Percentiles rank a stretch among this genome's conserved stretches.
These are phyloP conservation scores for Pogonognathellus flavescens DNA, from an alignment of 1,140 invertebrate species.

Conservation along the genomic window DNA sequence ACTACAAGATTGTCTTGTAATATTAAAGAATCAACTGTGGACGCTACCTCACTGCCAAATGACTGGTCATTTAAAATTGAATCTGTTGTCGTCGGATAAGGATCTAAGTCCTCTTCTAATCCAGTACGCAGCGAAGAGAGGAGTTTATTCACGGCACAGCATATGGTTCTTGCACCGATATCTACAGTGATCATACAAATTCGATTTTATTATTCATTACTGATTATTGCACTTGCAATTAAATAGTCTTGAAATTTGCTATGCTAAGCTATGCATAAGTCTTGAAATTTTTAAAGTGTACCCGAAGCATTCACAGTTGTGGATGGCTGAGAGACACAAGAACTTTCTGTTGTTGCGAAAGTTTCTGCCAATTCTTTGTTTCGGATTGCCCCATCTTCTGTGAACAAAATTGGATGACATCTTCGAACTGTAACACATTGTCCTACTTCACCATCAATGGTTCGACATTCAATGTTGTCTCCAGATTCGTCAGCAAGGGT, in stretches of 20 bases:
- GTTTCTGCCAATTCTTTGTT: constrained; percentile 54
- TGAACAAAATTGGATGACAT: constrained; percentile 59
- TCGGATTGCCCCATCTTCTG: constrained; percentile 52
- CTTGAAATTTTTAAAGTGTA: no score
- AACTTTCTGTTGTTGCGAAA: constrained; percentile 13
- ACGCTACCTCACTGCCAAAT: background rate
- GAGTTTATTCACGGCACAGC: constrained; percentile 55
- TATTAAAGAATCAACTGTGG: background rate
- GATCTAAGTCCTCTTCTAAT: constrained; percentile 53
- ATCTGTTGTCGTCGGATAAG: constrained; percentile 34
- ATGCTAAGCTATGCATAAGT: no score
- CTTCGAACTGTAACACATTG: constrained; percentile 52
- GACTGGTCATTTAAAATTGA: background rate
- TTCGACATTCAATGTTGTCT: constrained; percentile 50
- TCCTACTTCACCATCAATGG: constrained; percentile 48
- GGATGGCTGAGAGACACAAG: background rate
- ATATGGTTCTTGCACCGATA: constrained; percentile 45
- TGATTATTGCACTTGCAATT: no score
- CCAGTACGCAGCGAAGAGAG: constrained; percentile 14
- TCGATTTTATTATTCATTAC: no score
- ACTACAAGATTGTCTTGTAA: constrained; percentile 4
- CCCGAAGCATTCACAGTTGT: background rate
- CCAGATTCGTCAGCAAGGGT: constrained; percentile 37
- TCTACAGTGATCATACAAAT: background rate
- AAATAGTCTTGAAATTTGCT: no score